Evolutionary conservation across 2,797 vertebrate species (phyloP).

Genomic region (Syngnathus acus): DNA sequence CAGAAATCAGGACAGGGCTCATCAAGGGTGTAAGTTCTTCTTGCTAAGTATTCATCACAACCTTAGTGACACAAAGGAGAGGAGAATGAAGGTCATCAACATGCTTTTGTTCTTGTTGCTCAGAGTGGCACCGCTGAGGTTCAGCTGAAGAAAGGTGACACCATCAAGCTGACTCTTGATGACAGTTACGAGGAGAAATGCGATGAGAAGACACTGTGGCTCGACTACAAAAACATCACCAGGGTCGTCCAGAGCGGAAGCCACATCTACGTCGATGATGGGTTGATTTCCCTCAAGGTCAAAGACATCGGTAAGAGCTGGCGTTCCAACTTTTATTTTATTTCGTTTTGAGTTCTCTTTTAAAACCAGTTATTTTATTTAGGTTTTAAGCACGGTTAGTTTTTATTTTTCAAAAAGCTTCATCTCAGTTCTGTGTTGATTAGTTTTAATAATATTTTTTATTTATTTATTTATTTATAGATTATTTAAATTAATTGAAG

Average conservation of each 20-base stretch:
- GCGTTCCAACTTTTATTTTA: neutral
- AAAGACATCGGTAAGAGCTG: conserved; percentile 77
- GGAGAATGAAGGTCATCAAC: neutral
- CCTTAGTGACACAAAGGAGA: neutral
- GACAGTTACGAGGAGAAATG: conserved; percentile 85
- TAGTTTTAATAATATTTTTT: no score
- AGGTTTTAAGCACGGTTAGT: no score
- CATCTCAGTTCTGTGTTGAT: no score
- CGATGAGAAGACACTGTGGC: conserved; percentile 84
- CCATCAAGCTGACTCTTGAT: conserved; percentile 85
- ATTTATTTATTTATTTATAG: no score
- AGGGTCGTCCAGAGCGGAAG: conserved; percentile 81
- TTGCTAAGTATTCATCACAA: neutral
- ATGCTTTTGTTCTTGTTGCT: neutral
- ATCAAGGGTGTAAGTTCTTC: conserved; percentile 89
- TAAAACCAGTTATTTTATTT: no score
- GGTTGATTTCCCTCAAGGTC: conserved; percentile 88
- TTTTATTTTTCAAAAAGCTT: no score
- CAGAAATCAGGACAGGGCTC: conserved; percentile 96
- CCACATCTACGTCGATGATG: conserved; percentile 89
- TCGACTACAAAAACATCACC: conserved; percentile 95
- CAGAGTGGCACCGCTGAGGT: conserved; percentile 96
- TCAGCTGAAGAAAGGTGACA: conserved; percentile 83
- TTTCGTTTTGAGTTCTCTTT: neutral
- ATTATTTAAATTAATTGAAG: no score